phyloP scores from a whole-genome alignment of 2,113 vertebrate species.

The Azemiops feae region DNA sequence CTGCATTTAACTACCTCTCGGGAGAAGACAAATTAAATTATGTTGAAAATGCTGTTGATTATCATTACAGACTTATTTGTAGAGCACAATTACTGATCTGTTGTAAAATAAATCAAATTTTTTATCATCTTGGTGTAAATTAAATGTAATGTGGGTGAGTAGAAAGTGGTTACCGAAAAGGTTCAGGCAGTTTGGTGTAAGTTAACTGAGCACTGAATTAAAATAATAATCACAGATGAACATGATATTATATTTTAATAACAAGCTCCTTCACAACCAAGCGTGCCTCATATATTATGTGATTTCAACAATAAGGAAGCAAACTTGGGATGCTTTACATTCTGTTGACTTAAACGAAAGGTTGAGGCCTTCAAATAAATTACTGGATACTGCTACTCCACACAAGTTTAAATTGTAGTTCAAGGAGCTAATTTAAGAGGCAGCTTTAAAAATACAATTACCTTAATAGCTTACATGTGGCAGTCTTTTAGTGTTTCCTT shows the following conservation, averaged over 20 bases:
- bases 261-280: conserved; percentile 67
- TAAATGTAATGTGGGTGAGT: conserved; percentile 73
- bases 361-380: conserved; percentile 52
- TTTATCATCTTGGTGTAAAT: conserved; percentile 85
- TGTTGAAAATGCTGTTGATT: conserved; percentile 89
- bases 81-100: conserved; percentile 89
- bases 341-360: conserved; percentile 51
- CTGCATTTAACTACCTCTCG: conserved; percentile 86
- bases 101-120: conserved; percentile 90
- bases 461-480: conserved; percentile 55
- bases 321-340: conserved; percentile 41
- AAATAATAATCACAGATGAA: conserved; percentile 69
- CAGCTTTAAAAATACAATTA: conserved; percentile 59
- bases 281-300: conserved; percentile 59
- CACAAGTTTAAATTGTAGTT: conserved; percentile 50
- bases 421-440: conserved; percentile 55
- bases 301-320: conserved; percentile 54
- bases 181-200: conserved; percentile 67
- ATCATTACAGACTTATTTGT: conserved; percentile 88
- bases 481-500: conserved; percentile 43
- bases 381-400: conserved; percentile 51
- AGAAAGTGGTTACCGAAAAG: conserved; percentile 66
- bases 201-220: conserved; percentile 67
- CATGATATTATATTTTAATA: conserved; percentile 72
- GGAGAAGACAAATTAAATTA: conserved; percentile 91